These are phyloP conservation scores for Pyrocoelia pectoralis DNA, from an alignment of 2,888 invertebrate genomes.

Conservation along the genomic window DNA sequence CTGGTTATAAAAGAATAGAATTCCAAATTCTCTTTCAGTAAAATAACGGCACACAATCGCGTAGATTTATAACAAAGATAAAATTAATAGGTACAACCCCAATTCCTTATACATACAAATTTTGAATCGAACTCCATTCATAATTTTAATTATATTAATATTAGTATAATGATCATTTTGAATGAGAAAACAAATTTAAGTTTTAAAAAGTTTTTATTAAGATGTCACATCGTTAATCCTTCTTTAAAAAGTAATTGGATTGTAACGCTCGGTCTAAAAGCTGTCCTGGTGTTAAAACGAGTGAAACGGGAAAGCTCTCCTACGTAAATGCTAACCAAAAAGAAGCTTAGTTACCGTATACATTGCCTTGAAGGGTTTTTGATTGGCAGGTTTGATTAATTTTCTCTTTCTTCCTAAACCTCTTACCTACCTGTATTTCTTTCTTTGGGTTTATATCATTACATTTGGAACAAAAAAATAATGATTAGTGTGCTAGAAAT, in stretches of 20 bases:
- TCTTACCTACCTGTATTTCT: neutral
- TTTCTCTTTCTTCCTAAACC: neutral
- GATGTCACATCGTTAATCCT: neutral
- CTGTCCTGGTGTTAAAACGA: neutral
- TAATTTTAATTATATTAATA: too few species aligned
- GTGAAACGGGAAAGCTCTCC: neutral
- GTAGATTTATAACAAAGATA: neutral
- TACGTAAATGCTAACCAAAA: neutral
- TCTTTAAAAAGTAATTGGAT: neutral
- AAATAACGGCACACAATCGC: neutral
- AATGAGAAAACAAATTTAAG: neutral
- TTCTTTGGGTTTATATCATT: neutral
- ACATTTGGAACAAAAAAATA: neutral
- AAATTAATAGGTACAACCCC: neutral
- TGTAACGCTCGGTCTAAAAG: neutral
- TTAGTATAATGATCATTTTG: neutral
- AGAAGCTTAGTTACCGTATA: neutral
- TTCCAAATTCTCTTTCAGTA: neutral
- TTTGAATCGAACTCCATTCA: neutral
- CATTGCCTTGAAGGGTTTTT: neutral
- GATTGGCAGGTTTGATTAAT: neutral
- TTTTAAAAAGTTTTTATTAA: neutral
- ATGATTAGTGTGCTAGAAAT: neutral
- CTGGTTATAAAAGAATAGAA: constrained; percentile 1
- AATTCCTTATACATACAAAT: neutral